Evolutionary conservation across 2,888 invertebrate species (phyloP), one percentile per base, ranked within the genome.

Genomic region (Drosophila tripunctata): DNA sequence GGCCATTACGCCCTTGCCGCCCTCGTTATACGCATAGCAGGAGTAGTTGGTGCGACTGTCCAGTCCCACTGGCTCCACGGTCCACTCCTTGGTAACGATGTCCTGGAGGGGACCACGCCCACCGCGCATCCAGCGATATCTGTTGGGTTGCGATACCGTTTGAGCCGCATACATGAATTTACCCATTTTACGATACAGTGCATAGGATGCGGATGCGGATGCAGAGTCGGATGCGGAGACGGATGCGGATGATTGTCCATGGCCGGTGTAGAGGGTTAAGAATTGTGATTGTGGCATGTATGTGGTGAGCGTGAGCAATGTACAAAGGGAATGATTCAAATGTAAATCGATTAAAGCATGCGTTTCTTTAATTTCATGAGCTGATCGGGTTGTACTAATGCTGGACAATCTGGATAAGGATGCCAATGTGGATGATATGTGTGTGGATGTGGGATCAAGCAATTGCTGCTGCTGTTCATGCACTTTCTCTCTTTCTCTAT

Each of bases 41-140:
- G 96, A 96, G 92, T 97, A 98, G 92, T 96, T 97, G 82, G 96
- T 96, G 68, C 96, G 94, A 47, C 96, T 96, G 89, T 96, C 96
- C 69, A 98, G 92, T 8, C 96, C 95, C 10, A 97, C 97, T 0
- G 96, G 96, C 70, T 95, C 95, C 67, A 97, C 95, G 22, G 94
- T 95, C 93, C 96, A 96, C 86, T 94, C 95, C 70, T 94, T 93
- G 3, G 95, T 94, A 22, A 95, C 95, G 58, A 96, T 94, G 88
- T 96, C 96, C 57, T 94, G 93, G 21, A 96, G 93, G 14, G 94
- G 93, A 45, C 90, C 89, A 44, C 95, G 94, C 0, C 94, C 94
- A 41, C 96, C 96, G 57, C 97, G 94, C 82, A 94, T 93, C 97
- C 97, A 97, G 50, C 95, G 94, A 92, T 94, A 96, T 78, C 94